phyloP scores from a whole-genome alignment of 1,140 invertebrate genomes.

The Drosophila ohnishii region DNA sequence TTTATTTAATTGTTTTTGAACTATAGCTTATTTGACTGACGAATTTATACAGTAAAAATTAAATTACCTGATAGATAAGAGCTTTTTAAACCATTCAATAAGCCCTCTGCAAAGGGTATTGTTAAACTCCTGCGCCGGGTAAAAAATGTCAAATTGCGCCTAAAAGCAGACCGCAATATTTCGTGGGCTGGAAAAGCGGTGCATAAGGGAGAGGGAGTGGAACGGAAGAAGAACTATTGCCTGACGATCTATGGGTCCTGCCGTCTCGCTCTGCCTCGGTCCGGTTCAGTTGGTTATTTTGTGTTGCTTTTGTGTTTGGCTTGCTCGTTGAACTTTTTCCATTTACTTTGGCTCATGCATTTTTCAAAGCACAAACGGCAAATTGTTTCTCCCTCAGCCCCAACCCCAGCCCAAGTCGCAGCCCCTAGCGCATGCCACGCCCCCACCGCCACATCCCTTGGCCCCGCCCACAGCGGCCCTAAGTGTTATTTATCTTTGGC shows the following conservation, averaged over 20 bases:
- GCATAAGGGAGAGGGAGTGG: not conserved
- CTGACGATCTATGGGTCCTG: conserved; percentile 23
- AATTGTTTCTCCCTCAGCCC: conserved; percentile 65
- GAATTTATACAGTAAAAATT: too few species aligned
- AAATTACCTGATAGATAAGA: not conserved
- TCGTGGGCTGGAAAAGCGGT: conserved; percentile 36
- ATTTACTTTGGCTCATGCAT: conserved; percentile 81
- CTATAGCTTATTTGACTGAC: too few species aligned
- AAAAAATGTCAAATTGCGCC: conserved; percentile 77
- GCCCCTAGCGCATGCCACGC: conserved; percentile 4
- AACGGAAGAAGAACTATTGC: conserved; percentile 46
- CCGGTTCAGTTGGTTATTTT: conserved; percentile 19
- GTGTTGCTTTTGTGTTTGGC: conserved; percentile 65
- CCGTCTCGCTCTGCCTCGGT: conserved; percentile 2
- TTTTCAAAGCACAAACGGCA: conserved; percentile 81
- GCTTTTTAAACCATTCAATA: not conserved
- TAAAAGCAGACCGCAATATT: conserved; percentile 78
- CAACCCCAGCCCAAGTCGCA: not conserved
- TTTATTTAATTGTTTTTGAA: too few species aligned
- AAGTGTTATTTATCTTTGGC: conserved; percentile 80
- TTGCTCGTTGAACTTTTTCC: conserved; percentile 75
- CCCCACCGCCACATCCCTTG: conserved; percentile 16
- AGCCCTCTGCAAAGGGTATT: conserved; percentile 6
- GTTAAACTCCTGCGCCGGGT: conserved; percentile 3
- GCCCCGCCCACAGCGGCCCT: conserved; percentile 52